Conservation (phyloP, 23 tunicate species). For the Halocynthia aurantium region DNA sequence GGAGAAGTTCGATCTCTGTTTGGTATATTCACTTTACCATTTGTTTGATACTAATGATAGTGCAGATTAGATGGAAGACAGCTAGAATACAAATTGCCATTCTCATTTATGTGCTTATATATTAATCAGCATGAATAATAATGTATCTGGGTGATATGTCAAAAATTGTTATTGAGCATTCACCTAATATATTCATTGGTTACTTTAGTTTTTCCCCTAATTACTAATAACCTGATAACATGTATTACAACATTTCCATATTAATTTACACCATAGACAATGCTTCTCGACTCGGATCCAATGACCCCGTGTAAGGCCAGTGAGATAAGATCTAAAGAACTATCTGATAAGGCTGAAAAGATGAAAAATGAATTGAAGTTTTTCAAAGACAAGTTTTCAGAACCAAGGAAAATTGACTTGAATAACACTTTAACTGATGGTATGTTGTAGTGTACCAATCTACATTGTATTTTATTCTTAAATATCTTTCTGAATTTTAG, state of each 20-base stretch:
- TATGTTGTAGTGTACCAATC: conserved; percentile 12
- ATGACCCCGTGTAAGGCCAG: conserved; percentile 6
- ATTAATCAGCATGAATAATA: too few relatives aligned
- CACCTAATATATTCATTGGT: too few relatives aligned
- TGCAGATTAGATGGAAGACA: too few relatives aligned
- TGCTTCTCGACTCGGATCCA: conserved; percentile 6
- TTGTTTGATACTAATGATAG: too few relatives aligned
- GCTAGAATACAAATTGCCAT: too few relatives aligned
- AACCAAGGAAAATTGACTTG: conserved; percentile 43
- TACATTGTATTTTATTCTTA: too few relatives aligned
- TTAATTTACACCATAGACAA: background rate
- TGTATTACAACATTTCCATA: too few relatives aligned
- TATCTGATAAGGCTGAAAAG: conserved; percentile 58
- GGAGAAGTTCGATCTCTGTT: conserved; percentile 66
- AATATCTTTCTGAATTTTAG: background rate
- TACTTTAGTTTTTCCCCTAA: too few relatives aligned
- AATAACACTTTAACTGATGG: conserved; percentile 76
- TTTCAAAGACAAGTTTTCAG: conserved; percentile 88
- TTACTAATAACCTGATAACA: too few relatives aligned
- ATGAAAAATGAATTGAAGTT: conserved; percentile 90
- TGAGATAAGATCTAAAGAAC: conserved; percentile 4
- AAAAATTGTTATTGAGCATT: too few relatives aligned
- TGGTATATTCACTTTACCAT: conserved; percentile 23
- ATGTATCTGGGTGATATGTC: too few relatives aligned
- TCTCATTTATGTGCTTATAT: too few relatives aligned